Percentiles rank a stretch among this genome's conserved stretches.
Conservation (phyloP, 2,113 vertebrate genomes). For the Phylloscopus whistleri region DNA sequence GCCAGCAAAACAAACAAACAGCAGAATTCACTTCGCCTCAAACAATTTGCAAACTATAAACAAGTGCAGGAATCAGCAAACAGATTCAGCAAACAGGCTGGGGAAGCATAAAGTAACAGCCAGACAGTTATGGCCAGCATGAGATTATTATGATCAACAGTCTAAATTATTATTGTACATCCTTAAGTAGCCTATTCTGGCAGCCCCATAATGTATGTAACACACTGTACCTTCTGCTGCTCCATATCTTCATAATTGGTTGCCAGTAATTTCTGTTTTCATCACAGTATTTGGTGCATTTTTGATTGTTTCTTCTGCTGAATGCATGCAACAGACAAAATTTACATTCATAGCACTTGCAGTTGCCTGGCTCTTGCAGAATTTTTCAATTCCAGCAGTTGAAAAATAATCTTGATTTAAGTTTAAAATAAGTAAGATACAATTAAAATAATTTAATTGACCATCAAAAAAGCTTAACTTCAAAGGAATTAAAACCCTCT, state of each 20-base stretch:
- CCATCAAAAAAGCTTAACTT: constrained; percentile 6
- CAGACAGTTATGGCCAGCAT: constrained; percentile 31
- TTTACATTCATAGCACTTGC: neutral
- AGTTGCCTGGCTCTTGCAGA: neutral
- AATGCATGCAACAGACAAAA: neutral
- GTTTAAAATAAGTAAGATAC: neutral
- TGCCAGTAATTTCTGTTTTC: constrained; percentile 32
- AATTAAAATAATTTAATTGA: constrained; percentile 14
- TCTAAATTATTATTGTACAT: constrained; percentile 45
- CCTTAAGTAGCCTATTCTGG: constrained; percentile 38
- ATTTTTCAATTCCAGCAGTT: neutral
- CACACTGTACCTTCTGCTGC: constrained; percentile 30
- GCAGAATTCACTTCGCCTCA: neutral
- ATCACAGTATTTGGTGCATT: neutral
- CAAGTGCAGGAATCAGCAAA: neutral
- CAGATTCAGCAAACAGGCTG: neutral
- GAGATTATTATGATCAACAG: constrained; percentile 47
- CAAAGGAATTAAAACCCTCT: neutral
- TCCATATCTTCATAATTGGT: constrained; percentile 4
- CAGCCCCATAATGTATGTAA: neutral
- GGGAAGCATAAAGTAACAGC: constrained; percentile 43
- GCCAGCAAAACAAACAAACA: neutral
- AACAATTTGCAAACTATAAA: constrained; percentile 5
- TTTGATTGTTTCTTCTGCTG: constrained; percentile 2
- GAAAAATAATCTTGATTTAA: neutral